Conservation (phyloP, 2,888 invertebrate genomes). For the Panorpa germanica region DNA sequence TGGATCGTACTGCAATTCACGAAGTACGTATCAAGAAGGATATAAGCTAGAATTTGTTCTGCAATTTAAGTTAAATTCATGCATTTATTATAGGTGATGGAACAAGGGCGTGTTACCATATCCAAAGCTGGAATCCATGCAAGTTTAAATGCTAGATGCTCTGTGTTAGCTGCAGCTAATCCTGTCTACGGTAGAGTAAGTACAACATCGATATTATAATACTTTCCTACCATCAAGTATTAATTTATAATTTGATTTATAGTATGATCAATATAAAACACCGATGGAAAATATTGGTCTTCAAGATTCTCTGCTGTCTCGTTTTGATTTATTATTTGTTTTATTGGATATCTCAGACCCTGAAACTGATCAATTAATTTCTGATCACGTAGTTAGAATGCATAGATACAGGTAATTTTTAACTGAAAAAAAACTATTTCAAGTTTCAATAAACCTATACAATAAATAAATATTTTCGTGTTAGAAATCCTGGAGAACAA, state of each 20-base stretch:
- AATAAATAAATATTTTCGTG: slow-evolving; percentile 11
- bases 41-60: too few species aligned
- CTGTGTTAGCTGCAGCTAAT: slow-evolving; percentile 98
- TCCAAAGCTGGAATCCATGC: slow-evolving; percentile 99
- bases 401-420: slow-evolving; percentile 66
- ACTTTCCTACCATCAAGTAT: too few species aligned
- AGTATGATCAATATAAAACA: slow-evolving; percentile 98
- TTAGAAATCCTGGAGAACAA: slow-evolving; percentile 72
- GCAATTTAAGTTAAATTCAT: too few species aligned
- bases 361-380: slow-evolving; percentile 77
- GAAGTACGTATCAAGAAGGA: too few species aligned
- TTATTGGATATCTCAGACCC: slow-evolving; percentile 86
- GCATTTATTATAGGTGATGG: slow-evolving; percentile 39
- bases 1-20: slow-evolving; percentile 97
- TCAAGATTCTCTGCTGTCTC: slow-evolving; percentile 90
- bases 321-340: slow-evolving; percentile 96
- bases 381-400: slow-evolving; percentile 95
- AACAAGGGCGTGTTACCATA: slow-evolving; percentile 93
- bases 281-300: slow-evolving; percentile 99
- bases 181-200: slow-evolving; percentile 87
- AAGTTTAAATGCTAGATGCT: slow-evolving; percentile 90
- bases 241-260: slow-evolving; percentile 19
- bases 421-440: slow-evolving; percentile 1
- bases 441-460: slow-evolving; percentile 1
- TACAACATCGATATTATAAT: slow-evolving; percentile 8